Evolutionary conservation across 35 echinoderm and acorn worm species (phyloP), one percentile per base, ranked within the genome.

Genomic region (Apostichopus japonicus): DNA sequence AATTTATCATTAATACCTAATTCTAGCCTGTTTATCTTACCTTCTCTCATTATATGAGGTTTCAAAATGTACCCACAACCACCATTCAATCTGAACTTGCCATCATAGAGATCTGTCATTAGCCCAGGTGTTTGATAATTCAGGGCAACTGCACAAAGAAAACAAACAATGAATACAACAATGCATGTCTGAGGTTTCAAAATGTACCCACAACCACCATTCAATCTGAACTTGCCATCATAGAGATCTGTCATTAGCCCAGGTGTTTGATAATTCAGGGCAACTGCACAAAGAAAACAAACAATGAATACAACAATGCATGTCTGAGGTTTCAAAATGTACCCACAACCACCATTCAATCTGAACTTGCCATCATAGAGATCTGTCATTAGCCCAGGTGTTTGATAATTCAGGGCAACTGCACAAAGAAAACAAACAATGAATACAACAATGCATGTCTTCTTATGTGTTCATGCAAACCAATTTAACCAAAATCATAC

Each of bases 351-450:
- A 17, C 97, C 97, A 79, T 99, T 99, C 59, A 94, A 92, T 54
- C 83, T 88, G 67, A 99, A 99, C 83, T 96, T 96, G 54, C 97
- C 97, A 80, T 99, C 97, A 90, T 99, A 99, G 6, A 99, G 88
- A 77, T 99, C 97, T 59, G 93, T 99, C 97, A 99, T 99, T 4
- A 99, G 88, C 2, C 97, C 97, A 25, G 97, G 97, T 0, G 97
- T 99, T 86, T 99, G 97, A 78, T 99, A 99, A 79, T 99, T 99
- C 80, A 96, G 91, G 67, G 97, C 93, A 90, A 99, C 97, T 99
- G 75, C 10, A 93, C 19, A 63, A 90, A 63, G 78, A 91, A 87
- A 84, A 90, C 1, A 24, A 52, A 16, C 22, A 59, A 90, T 10
- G 6, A 7, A 53, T 56, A 82, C 8, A 67, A 67, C 63, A 33